Base-by-base conservation (phyloP, 37 sponge, comb jelly and placozoan genomes). In the Halisarca cf. caerulea region DNA sequence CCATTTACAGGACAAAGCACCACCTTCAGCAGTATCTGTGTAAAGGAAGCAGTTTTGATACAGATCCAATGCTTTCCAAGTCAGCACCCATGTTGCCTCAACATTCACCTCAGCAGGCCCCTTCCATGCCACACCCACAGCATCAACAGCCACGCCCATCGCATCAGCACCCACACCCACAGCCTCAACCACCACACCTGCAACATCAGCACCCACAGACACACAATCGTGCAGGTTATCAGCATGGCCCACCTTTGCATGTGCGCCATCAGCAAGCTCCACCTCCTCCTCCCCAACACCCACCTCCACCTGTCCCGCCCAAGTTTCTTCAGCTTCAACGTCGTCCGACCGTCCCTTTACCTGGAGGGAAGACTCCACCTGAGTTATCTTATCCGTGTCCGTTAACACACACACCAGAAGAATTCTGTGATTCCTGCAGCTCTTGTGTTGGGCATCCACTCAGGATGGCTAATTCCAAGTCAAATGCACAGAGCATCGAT, bases 1-100 rank as follows among this genome's bases (percentile, higher is more conserved):
- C 64, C 30, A n/a, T 62, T 23, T 62, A 62, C 64, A 62, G 64
- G 15, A 47, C 51, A 14, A 47, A 47, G 11, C 51, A 47, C 51
- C 51, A 47, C 11, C 51, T 11, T 47, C n/a, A n/a, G n/a, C n/a
- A n/a, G n/a, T n/a, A n/a, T n/a, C n/a, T n/a, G n/a, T n/a, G n/a
- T n/a, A n/a, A n/a, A n/a, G n/a, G n/a, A n/a, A n/a, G n/a, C 30
- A 20, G 18, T 62, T 62, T 11, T 7, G 15, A n/a, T 28, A 15
- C 6, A 62, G 64, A 62, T 28, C 7, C 30, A 4, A 7, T 62
- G 7, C 15, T 28, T 5, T 74, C 77, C 41, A 41, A 74, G 44
- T 74, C 77, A 0, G 77, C 77, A 25, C 77, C 77, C 2, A 41
- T 74, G 2, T 44, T 74, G 3, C 77, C 77, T 2, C 77, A 74